A percentile compares a stretch with the other conserved stretches of the same genome.
These are phyloP conservation scores for Oscheius sp. DNA, from an alignment of 2,888 invertebrate genomes.

Conservation along the genomic window DNA sequence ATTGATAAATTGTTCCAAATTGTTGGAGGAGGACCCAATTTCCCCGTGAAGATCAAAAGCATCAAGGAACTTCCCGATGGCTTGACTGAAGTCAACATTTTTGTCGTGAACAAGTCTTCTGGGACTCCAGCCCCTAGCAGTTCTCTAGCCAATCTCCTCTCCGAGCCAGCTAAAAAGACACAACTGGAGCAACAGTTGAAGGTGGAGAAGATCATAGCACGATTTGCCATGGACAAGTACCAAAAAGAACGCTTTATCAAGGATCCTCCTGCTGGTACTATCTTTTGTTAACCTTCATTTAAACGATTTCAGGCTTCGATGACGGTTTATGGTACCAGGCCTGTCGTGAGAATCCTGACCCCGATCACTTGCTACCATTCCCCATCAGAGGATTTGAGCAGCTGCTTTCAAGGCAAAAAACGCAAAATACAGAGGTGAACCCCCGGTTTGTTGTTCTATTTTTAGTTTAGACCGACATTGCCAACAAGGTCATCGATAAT, in stretches of 20 bases:
- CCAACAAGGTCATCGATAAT: constrained; percentile 27
- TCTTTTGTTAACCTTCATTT: neutral
- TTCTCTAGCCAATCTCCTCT: constrained; percentile 75
- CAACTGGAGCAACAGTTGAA: constrained; percentile 56
- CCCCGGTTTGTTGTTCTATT: neutral
- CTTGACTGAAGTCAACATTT: constrained; percentile 74
- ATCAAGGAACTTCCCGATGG: constrained; percentile 84
- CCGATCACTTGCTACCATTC: constrained; percentile 88
- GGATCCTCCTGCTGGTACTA: constrained; percentile 48
- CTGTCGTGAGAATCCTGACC: constrained; percentile 92
- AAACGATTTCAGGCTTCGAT: constrained; percentile 60
- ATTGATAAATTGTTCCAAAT: constrained; percentile 68
- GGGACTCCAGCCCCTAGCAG: constrained; percentile 74
- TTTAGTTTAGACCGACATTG: constrained; percentile 9
- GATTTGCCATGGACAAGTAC: constrained; percentile 52
- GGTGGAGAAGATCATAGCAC: constrained; percentile 46
- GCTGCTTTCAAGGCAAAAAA: constrained; percentile 79
- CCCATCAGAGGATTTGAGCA: constrained; percentile 89
- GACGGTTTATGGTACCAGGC: constrained; percentile 94
- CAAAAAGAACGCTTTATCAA: constrained; percentile 52
- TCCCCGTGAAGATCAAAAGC: constrained; percentile 77
- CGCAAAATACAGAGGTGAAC: constrained; percentile 54
- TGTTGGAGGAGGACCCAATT: constrained; percentile 50
- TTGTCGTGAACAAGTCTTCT: constrained; percentile 81
- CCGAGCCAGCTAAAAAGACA: constrained; percentile 80